Conservation (phyloP, 2,797 vertebrate genomes). For the Sebastes oblongus region DNA sequence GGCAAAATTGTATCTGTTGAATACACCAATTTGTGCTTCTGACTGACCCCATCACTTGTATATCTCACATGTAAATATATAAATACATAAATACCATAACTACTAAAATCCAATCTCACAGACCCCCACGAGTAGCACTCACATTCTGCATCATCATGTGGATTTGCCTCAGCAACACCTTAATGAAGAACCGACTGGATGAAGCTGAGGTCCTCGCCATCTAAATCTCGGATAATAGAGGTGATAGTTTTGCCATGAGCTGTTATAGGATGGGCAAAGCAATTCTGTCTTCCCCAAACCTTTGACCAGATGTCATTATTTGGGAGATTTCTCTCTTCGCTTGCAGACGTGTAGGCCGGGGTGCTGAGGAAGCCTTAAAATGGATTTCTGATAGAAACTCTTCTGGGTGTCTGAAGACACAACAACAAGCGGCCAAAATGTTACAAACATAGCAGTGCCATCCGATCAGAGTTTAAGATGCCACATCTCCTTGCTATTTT, state of each 20-base stretch:
- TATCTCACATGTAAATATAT: not conserved
- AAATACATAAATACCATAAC: not conserved
- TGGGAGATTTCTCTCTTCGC: constrained; percentile 4
- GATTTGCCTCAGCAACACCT: not conserved
- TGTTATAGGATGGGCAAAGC: constrained; percentile 25
- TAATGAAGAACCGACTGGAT: constrained; percentile 1
- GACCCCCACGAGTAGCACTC: not conserved
- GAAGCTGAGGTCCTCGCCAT: constrained; percentile 12
- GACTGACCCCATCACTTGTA: not conserved
- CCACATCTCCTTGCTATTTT: not conserved
- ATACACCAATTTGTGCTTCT: not conserved
- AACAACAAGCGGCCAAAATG: not conserved
- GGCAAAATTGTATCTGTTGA: not conserved
- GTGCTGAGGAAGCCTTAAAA: constrained; percentile 12
- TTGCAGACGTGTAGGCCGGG: not conserved
- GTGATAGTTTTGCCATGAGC: constrained; percentile 31
- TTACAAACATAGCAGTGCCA: not conserved
- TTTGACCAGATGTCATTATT: constrained; percentile 54
- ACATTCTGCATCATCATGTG: not conserved
- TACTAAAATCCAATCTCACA: constrained; percentile 2
- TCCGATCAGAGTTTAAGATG: constrained; percentile 18
- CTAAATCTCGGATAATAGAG: constrained; percentile 47
- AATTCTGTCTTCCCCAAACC: constrained; percentile 29
- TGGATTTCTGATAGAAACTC: constrained; percentile 18
- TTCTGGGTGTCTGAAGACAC: constrained; percentile 9